A percentile compares a stretch with the other conserved stretches of the same genome.
phyloP scores from a whole-genome alignment of 1,140 invertebrate genomes.

The Xylocopa sonorina region DNA sequence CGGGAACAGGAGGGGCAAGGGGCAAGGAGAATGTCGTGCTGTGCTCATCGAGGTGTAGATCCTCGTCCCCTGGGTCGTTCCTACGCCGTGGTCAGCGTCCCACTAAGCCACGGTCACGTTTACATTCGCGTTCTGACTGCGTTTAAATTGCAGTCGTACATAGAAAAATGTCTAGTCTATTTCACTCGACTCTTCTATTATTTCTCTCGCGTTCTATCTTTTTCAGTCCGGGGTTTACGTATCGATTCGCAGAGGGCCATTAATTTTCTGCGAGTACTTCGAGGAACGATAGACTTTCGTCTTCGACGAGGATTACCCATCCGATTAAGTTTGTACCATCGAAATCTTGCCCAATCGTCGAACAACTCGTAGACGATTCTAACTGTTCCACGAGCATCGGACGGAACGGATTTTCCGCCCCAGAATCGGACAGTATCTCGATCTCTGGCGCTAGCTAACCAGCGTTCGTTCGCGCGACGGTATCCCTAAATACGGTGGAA shows the following conservation, averaged over 20 bases:
- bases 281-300: too few relatives aligned
- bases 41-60: conserved; percentile 82
- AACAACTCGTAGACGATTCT: too few relatives aligned
- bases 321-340: background rate
- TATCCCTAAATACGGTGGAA: conserved; percentile 44
- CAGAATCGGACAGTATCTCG: background rate
- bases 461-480: conserved; percentile 20
- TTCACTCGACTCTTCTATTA: background rate
- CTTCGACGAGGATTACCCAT: too few relatives aligned
- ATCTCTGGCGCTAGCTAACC: conserved; percentile 10
- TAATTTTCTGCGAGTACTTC: too few relatives aligned
- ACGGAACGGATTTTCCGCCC: too few relatives aligned
- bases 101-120: conserved; percentile 78
- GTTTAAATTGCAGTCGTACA: conserved; percentile 68
- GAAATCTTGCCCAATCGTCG: too few relatives aligned
- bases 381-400: too few relatives aligned
- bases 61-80: conserved; percentile 80
- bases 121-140: conserved; percentile 68
- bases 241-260: too few relatives aligned
- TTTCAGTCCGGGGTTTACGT: too few relatives aligned
- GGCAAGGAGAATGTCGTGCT: conserved; percentile 78
- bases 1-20: conserved; percentile 68
- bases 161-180: conserved; percentile 56
- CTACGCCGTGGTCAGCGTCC: conserved; percentile 79
- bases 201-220: background rate